Percentiles rank a stretch among this genome's conserved stretches.
phyloP scores from a whole-genome alignment of 23 tunicate species.

The Styela clava region DNA sequence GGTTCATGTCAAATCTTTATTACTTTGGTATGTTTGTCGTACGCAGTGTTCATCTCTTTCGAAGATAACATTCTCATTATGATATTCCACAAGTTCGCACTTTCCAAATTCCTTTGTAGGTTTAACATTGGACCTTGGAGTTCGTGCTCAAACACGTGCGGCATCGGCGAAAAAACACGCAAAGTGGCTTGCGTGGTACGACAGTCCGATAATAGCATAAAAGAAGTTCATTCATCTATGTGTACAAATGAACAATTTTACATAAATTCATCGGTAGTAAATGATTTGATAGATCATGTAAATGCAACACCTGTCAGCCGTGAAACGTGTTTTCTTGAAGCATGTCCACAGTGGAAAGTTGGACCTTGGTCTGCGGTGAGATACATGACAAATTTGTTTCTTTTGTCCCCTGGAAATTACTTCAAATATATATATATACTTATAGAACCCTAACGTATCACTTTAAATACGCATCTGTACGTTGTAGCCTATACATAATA shows the following conservation, averaged over 20 bases:
- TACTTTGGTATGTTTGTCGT: too few species aligned
- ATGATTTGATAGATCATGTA: neutral
- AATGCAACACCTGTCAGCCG: conserved; percentile 12
- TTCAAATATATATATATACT: neutral
- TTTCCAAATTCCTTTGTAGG: conserved; percentile 26
- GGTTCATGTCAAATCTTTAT: too few species aligned
- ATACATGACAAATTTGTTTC: neutral
- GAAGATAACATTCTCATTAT: too few species aligned
- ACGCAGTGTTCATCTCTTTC: too few species aligned
- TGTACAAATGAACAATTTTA: conserved; percentile 1
- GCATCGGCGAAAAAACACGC: conserved; percentile 60
- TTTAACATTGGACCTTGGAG: conserved; percentile 56
- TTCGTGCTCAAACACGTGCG: conserved; percentile 63
- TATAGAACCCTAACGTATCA: too few species aligned
- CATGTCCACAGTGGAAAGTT: conserved; percentile 65
- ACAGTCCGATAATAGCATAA: conserved; percentile 51
- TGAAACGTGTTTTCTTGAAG: conserved; percentile 35
- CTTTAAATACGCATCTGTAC: too few species aligned
- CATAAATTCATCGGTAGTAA: neutral
- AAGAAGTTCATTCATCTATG: conserved; percentile 49
- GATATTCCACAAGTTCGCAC: too few species aligned
- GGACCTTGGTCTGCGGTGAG: conserved; percentile 74
- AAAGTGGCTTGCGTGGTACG: conserved; percentile 41
- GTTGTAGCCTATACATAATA: too few species aligned
- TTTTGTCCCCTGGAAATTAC: neutral